Evolutionary conservation across 2,113 vertebrate genomes (phyloP).

Genomic region (Gallinago paraguaiae): DNA sequence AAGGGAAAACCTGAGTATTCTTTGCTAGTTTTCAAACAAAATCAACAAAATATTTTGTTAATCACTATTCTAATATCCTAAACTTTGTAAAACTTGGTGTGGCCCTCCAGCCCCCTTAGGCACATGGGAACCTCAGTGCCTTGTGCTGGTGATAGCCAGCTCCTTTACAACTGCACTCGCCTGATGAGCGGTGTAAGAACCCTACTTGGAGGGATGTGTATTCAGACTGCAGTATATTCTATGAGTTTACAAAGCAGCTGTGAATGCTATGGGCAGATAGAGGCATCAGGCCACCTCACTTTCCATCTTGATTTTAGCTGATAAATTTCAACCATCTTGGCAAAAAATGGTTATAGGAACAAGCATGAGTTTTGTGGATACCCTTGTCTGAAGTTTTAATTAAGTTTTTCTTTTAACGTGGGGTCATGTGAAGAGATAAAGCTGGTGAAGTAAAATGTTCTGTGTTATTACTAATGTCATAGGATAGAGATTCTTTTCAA

Average conservation of each 20-base stretch:
- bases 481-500: not conserved
- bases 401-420: not conserved
- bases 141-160: no score
- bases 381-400: not conserved
- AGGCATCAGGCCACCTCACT: not conserved
- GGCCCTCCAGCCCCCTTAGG: not conserved
- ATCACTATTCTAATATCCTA: not conserved
- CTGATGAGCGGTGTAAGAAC: not conserved
- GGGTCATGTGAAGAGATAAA: not conserved
- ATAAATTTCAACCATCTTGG: not conserved
- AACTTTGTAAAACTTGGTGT: rapidly evolving
- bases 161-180: not conserved
- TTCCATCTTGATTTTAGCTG: not conserved
- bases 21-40: not conserved
- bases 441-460: not conserved
- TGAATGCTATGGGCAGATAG: not conserved
- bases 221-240: not conserved
- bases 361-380: not conserved
- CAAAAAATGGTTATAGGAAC: not conserved
- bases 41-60: not conserved
- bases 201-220: rapidly evolving
- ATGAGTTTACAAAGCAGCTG: not conserved
- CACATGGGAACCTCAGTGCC: not conserved
- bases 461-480: rapidly evolving
- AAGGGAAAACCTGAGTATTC: not conserved